phyloP scores from a whole-genome alignment of 2,888 invertebrate genomes.

The Cephus pygmeus region DNA sequence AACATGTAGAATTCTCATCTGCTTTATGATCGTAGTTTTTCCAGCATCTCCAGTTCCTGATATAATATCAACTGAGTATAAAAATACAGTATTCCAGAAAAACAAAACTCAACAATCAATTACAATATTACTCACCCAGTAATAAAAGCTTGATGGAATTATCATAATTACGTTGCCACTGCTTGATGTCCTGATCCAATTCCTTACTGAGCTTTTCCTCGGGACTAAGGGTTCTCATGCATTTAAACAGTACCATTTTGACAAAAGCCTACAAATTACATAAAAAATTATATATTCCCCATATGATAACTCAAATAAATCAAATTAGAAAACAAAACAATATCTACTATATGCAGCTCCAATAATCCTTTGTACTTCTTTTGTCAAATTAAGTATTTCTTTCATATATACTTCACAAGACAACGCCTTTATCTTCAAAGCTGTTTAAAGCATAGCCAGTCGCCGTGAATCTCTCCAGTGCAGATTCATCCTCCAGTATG shows the following conservation, averaged over 20 bases:
- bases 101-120: not conserved
- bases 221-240: slow-evolving; percentile 56
- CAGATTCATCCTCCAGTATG: not conserved
- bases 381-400: not conserved
- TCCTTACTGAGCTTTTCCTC: slow-evolving; percentile 67
- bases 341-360: not conserved
- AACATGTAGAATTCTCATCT: slow-evolving; percentile 87
- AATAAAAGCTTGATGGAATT: slow-evolving; percentile 63
- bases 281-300: not conserved
- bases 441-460: too few relatives aligned
- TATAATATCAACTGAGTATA: slow-evolving; percentile 42
- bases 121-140: not conserved
- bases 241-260: slow-evolving; percentile 47
- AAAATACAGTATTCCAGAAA: not conserved
- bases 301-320: not conserved
- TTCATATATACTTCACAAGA: not conserved
- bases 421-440: too few relatives aligned
- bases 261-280: not conserved
- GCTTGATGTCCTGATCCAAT: slow-evolving; percentile 69
- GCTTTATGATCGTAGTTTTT: slow-evolving; percentile 87
- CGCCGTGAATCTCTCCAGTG: not conserved
- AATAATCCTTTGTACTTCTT: not conserved
- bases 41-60: slow-evolving; percentile 84
- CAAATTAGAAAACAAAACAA: not conserved
- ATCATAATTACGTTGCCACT: slow-evolving; percentile 68